A percentile compares a stretch with the other conserved stretches of the same genome.
Conservation (phyloP, 2,113 vertebrate species). For the Phalacrocorax brasilianus region DNA sequence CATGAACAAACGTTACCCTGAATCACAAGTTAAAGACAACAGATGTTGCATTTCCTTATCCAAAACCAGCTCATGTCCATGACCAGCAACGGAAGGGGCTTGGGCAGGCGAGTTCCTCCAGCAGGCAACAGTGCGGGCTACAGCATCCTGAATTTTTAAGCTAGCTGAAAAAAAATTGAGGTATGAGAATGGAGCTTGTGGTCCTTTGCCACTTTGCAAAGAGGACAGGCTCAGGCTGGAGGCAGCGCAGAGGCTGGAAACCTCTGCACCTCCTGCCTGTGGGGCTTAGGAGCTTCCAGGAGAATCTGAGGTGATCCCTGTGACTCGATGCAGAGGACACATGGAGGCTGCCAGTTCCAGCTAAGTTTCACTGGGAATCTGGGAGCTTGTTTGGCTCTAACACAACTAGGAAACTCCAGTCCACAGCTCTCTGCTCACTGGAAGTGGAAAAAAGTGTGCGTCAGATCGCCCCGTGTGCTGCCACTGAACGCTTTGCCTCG, state of each 20-base stretch:
- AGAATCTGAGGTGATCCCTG: background rate
- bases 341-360: background rate
- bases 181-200: background rate
- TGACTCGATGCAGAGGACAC: background rate
- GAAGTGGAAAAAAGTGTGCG: background rate
- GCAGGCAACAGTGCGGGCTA: background rate
- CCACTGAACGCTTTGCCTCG: background rate
- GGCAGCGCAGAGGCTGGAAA: background rate
- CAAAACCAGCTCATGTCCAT: background rate
- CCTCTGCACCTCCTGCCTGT: background rate
- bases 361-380: background rate
- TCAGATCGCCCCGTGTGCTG: background rate
- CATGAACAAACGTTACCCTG: background rate
- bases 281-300: background rate
- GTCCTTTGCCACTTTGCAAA: background rate
- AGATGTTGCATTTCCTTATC: background rate
- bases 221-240: background rate
- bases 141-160: background rate
- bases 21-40: background rate
- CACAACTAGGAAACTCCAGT: background rate
- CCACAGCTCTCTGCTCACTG: background rate
- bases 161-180: background rate
- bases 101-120: background rate
- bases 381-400: background rate
- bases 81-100: background rate